Base-by-base conservation (phyloP, 2,888 invertebrate species). In the Eupithecia vulgata region DNA sequence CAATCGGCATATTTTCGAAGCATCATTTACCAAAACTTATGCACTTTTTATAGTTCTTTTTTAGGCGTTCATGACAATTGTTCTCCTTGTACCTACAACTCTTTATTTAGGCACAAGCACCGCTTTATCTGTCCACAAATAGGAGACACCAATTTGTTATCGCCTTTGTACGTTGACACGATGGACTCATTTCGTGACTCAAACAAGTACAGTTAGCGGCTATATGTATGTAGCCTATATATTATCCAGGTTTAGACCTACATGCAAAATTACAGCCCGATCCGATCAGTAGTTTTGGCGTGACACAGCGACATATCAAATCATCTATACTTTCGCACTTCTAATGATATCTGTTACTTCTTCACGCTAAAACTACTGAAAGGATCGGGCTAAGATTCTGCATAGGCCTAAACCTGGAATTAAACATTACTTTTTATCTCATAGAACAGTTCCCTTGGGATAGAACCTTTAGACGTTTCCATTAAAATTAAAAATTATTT, bases 81-180 rank as follows among this genome's bases (percentile, higher is more conserved):
- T 21, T 52, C 52, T 52, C 4, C 21, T 10, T 21, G 52, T 10
- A 21, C 30, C 30, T 30, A 30, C 5, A 21, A 21, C 25, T 57
- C 25, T 10, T 13, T 25, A 57, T 45, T 45, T 45, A 45, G n/a
- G 10, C 3, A 3, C 21, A 34, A 17, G 61, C 17, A 30, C 17
- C 7, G 7, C 17, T 61, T 34, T 34, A 61, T 34, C 34, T 34
- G 34, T 61, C 30, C 4, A 34, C 30, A 61, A 61, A 61, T 34
- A 61, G 61, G 6, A 12, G 34, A 25, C 57, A 61, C 30, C 61
- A 34, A 61, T 61, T 61, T 61, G 61, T 61, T 61, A 61, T 61
- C 45, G n/a, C 45, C 67, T 34, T 45, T 67, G 48, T 42, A 42
- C 13, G 40, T 66, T 42, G 35, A 57, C 25, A 25, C 25, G 57